phyloP scores from a whole-genome alignment of 2,113 vertebrate species.

The Taurulus bubalis region DNA sequence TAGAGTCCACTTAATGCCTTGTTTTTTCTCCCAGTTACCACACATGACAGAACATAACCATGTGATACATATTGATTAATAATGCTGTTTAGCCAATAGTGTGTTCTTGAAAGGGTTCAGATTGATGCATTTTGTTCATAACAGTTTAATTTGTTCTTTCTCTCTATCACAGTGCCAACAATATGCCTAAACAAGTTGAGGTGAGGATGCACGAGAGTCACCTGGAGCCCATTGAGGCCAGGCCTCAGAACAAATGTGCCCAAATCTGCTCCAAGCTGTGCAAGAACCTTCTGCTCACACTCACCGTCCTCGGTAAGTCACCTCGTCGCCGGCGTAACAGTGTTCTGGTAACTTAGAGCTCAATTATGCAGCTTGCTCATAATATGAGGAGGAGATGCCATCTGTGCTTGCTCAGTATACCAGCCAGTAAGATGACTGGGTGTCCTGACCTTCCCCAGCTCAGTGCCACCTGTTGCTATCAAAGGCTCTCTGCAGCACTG shows the following conservation, averaged over 20 bases:
- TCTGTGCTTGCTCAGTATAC: conserved; percentile 54
- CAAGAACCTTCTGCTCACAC: conserved; percentile 95
- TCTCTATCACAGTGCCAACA: conserved; percentile 88
- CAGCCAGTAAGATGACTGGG: conserved; percentile 62
- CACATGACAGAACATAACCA: not conserved
- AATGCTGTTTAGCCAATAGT: not conserved
- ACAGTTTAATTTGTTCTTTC: not conserved
- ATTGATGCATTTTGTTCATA: not conserved
- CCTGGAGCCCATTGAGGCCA: conserved; percentile 88
- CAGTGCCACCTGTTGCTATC: conserved; percentile 67
- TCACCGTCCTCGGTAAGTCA: conserved; percentile 93
- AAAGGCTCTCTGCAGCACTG: conserved; percentile 33
- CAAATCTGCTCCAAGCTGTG: conserved; percentile 88
- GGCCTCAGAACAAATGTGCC: conserved; percentile 86
- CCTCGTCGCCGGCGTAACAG: not conserved
- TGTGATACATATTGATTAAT: not conserved
- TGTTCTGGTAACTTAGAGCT: conserved; percentile 31
- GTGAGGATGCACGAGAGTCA: conserved; percentile 97
- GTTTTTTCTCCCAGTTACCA: not conserved
- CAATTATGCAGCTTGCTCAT: conserved; percentile 17
- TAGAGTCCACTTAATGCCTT: not conserved
- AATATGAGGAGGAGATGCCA: conserved; percentile 55
- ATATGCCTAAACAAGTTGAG: conserved; percentile 99
- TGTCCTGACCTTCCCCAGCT: conserved; percentile 64
- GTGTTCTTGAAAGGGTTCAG: not conserved